phyloP scores from a whole-genome alignment of 2,888 invertebrate species.

The Timema podura region DNA sequence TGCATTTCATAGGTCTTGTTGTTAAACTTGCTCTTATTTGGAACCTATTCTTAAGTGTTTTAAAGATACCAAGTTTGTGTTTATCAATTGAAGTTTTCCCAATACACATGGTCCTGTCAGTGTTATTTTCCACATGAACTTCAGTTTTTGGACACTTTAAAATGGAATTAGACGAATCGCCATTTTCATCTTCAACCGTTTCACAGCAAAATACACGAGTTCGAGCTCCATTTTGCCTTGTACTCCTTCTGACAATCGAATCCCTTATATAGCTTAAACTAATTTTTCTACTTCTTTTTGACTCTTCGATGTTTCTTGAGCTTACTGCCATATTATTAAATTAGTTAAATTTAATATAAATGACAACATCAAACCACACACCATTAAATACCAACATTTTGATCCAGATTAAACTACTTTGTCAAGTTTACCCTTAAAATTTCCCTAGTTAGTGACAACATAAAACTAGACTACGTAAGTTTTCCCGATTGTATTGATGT shows the following conservation, averaged over 20 bases:
- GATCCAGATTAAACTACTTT: too few species aligned
- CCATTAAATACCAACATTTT: too few species aligned
- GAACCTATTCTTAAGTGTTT: conserved; percentile 30
- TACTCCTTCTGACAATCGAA: conserved; percentile 29
- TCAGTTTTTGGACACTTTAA: conserved; percentile 21
- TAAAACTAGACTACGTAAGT: too few species aligned
- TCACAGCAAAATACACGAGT: conserved; percentile 29
- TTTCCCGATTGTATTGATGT: too few species aligned
- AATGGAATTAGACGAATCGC: conserved; percentile 23
- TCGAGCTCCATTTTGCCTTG: conserved; percentile 27
- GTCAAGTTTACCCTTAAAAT: too few species aligned
- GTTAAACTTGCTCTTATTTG: conserved; percentile 25
- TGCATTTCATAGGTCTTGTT: conserved; percentile 25
- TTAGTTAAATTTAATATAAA: not conserved
- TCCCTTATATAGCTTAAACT: conserved; percentile 30
- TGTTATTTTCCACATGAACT: conserved; percentile 18
- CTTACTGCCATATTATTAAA: conserved; percentile 25
- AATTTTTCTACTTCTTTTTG: conserved; percentile 29
- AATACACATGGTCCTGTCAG: conserved; percentile 24
- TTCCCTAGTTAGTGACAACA: too few species aligned
- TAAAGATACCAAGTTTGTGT: conserved; percentile 29
- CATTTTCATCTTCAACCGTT: conserved; percentile 30
- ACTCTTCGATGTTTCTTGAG: conserved; percentile 24
- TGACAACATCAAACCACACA: too few species aligned
- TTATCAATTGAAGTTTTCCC: conserved; percentile 21